Evolutionary conservation across 1,140 invertebrate species (phyloP), one percentile per base, ranked within the genome.

Genomic region (Euschistus heros): DNA sequence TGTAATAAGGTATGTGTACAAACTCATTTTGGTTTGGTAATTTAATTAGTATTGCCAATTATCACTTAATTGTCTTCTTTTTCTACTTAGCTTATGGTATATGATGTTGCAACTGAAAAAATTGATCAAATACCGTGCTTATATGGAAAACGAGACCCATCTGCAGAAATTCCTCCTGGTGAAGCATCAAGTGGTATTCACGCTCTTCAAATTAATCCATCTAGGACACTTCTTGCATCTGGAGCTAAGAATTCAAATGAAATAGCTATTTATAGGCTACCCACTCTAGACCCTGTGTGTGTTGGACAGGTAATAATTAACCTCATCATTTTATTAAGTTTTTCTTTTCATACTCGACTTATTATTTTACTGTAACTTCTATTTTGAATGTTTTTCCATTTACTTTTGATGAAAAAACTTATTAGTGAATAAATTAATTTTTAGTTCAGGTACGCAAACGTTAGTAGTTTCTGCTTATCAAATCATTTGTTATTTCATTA

Each of bases 201-300:
- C 80, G 87, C 90, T 63, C 86, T 97, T 68, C 86, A 94, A 76
- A 87, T 97, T 33, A 97, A 97, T 78, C 93, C 94, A n/a, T 95
- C 92, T 30, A 79, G 84, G 66, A 91, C 88, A 47, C 79, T 96
- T 67, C 75, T 97, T 60, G 92, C 92, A n/a, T 97, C 94, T 2
- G 93, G 92, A 8, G 94, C 89, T 26, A 82, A 87, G 69, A 93
- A 94, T 78, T 91, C 91, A 17, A 91, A 91, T 72, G 93, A 97
- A 78, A 83, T 97, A 70, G 94, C 92, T 52, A 84, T 98, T 63
- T 97, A 97, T 75, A 83, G 86, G 71, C 76, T 97, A 70, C 94
- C 94, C 27, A 95, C 92, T 1, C 78, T 97, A 64, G 93, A 97
- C 78, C 94, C 94, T 4, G 84, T 97, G 22, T 94, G 89, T 77